Evolutionary conservation across 1,140 invertebrate genomes (phyloP).

Genomic region (Phocides pigmalion): DNA sequence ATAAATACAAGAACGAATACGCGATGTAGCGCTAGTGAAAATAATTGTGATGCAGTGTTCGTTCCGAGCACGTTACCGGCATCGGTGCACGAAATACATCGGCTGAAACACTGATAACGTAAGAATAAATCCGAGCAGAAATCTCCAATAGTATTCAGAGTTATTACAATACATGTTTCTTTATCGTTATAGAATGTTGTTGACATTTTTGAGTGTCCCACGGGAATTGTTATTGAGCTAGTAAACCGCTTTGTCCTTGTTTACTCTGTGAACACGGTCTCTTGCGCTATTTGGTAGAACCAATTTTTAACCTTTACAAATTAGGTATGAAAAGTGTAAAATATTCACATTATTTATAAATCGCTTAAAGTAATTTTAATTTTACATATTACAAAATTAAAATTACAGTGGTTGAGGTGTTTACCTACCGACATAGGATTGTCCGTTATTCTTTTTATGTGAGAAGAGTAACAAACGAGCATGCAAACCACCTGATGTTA

Average conservation of each 20-base stretch:
- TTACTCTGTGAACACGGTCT: background rate
- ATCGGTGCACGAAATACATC: conserved; percentile 19
- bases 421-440: no score
- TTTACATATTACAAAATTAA: no score
- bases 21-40: background rate
- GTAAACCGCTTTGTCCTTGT: background rate
- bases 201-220: background rate
- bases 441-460: no score
- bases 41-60: conserved; percentile 19
- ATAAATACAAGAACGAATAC: background rate
- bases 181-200: background rate
- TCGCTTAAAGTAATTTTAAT: no score
- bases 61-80: conserved; percentile 4
- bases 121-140: conserved; percentile 18
- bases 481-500: no score
- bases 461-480: no score
- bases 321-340: no score
- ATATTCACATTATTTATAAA: no score
- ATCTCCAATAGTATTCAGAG: background rate
- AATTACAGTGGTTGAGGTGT: no score
- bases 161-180: conserved; percentile 1
- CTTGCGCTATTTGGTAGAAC: background rate
- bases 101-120: conserved; percentile 15
- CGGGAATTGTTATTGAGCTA: background rate
- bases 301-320: no score